phyloP scores from a whole-genome alignment of 2,113 vertebrate genomes.

The Porphyrio hochstetteri region DNA sequence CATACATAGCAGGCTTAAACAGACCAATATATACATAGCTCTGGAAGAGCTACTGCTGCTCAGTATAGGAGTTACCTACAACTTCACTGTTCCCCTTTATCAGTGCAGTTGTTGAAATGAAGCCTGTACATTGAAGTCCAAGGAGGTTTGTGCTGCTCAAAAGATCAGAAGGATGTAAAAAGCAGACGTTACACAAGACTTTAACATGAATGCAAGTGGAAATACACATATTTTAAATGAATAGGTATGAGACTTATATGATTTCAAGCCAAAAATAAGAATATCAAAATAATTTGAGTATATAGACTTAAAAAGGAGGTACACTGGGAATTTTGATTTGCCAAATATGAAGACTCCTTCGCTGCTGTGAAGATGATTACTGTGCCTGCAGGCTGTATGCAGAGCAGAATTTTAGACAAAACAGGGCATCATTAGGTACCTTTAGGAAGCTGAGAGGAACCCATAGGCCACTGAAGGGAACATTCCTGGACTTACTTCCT shows the following conservation, averaged over 20 bases:
- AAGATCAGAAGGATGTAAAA: neutral
- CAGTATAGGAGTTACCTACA: neutral
- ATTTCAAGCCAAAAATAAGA: neutral
- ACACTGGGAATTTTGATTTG: neutral
- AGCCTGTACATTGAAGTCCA: neutral
- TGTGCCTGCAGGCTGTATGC: neutral
- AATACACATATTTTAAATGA: neutral
- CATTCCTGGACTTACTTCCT: neutral
- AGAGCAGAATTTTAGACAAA: neutral
- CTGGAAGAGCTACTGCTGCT: neutral
- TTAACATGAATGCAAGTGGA: neutral
- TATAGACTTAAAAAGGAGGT: neutral
- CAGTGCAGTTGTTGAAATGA: neutral
- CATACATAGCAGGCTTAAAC: neutral
- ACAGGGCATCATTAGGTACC: neutral
- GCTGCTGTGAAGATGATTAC: neutral
- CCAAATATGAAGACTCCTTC: neutral
- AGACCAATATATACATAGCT: neutral
- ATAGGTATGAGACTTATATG: neutral
- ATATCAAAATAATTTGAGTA: neutral
- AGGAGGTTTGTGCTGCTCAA: neutral
- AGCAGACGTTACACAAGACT: neutral
- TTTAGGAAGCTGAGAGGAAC: neutral
- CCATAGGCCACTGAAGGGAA: neutral
- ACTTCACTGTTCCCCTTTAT: neutral